These are phyloP conservation scores for Pomacea maculata DNA, from an alignment of 1,140 invertebrate genomes.

Conservation along the genomic window DNA sequence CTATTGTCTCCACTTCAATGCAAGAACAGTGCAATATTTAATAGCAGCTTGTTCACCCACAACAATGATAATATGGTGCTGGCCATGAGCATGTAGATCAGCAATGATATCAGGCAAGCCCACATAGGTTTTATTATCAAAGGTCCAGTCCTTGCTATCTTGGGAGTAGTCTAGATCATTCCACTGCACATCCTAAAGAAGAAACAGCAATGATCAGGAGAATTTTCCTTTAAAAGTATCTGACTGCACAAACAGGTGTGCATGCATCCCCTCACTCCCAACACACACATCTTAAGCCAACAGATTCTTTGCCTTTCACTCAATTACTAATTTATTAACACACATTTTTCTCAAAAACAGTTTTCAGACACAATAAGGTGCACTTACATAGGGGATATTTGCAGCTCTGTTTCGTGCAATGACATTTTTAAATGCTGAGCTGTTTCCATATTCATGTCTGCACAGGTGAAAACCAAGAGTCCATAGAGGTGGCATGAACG, in stretches of 20 bases:
- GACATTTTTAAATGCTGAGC: slow-evolving; percentile 38
- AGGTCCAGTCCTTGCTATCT: slow-evolving; percentile 56
- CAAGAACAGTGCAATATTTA: neutral
- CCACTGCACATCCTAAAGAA: slow-evolving; percentile 62
- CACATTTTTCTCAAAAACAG: neutral
- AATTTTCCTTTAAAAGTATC: too few species aligned
- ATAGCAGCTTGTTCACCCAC: slow-evolving; percentile 32
- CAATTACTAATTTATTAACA: neutral
- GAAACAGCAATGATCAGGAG: too few species aligned
- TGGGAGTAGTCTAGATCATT: slow-evolving; percentile 65
- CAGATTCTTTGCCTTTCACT: neutral
- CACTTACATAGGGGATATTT: slow-evolving; percentile 50
- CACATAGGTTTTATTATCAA: slow-evolving; percentile 46
- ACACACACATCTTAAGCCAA: neutral
- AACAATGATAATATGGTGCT: slow-evolving; percentile 60
- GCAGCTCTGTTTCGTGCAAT: slow-evolving; percentile 46
- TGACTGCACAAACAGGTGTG: too few species aligned
- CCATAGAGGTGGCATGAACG: slow-evolving; percentile 57
- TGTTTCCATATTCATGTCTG: slow-evolving; percentile 47
- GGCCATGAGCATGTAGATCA: slow-evolving; percentile 53
- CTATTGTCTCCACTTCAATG: neutral
- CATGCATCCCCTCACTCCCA: neutral
- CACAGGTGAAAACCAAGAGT: slow-evolving; percentile 54
- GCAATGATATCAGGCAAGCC: slow-evolving; percentile 52
- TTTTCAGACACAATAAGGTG: neutral